A percentile compares a stretch with the other conserved stretches of the same genome.
Evolutionary conservation across 2,888 invertebrate genomes (phyloP).

Genomic region (Lamproptera curius): DNA sequence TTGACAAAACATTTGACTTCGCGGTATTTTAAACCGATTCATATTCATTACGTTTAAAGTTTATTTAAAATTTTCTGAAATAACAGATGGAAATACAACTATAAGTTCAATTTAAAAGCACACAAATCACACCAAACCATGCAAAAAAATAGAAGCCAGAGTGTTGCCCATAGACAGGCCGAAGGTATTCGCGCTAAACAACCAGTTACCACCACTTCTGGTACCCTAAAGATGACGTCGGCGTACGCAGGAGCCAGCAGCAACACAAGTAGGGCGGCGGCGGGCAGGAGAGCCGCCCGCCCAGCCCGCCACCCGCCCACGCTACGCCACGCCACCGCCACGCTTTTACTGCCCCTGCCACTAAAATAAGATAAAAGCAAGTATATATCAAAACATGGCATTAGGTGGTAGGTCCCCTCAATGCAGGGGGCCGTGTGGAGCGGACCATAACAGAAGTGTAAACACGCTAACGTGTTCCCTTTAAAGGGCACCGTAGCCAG

Average conservation of each 20-base stretch:
- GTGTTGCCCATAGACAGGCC: neutral
- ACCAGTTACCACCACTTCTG: slow-evolving; percentile 57
- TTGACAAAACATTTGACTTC: too few relatives aligned
- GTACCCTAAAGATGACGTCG: slow-evolving; percentile 65
- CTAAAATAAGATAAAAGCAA: too few relatives aligned
- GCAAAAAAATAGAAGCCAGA: neutral
- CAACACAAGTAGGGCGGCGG: slow-evolving; percentile 24
- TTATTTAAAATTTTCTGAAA: neutral
- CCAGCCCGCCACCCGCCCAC: slow-evolving; percentile 2
- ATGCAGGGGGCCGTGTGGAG: too few relatives aligned
- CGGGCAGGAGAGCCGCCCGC: neutral
- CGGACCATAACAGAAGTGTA: too few relatives aligned
- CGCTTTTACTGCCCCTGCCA: too few relatives aligned
- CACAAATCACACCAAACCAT: neutral
- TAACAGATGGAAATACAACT: neutral
- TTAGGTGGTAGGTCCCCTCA: too few relatives aligned
- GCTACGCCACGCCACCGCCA: neutral
- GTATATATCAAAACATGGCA: too few relatives aligned
- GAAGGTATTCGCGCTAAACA: slow-evolving; percentile 1
- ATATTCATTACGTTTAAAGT: neutral
- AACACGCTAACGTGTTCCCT: too few relatives aligned
- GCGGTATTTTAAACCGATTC: too few relatives aligned
- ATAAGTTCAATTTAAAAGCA: neutral
- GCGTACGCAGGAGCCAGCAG: slow-evolving; percentile 27
- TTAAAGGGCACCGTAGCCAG: too few relatives aligned